phyloP scores from a whole-genome alignment of 2,113 vertebrate species.

The Dendropsophus ebraccatus region DNA sequence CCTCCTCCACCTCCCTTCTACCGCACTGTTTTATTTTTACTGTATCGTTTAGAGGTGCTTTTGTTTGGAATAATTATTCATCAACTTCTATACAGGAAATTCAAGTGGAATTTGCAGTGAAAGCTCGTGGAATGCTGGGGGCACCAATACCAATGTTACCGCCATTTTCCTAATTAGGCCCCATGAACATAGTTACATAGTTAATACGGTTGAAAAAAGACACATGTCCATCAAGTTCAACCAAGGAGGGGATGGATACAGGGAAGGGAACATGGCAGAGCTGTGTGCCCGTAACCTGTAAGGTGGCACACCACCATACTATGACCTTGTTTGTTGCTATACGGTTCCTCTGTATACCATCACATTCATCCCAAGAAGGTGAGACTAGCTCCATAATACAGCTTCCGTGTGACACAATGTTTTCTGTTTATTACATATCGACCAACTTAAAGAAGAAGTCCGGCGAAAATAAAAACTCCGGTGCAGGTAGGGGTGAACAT shows the following conservation, averaged over 20 bases:
- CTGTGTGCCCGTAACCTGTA: not conserved
- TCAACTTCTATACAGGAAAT: conserved; percentile 39
- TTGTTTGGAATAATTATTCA: conserved; percentile 47
- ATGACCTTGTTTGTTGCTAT: not conserved
- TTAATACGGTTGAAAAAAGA: too few relatives aligned
- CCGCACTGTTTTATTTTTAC: conserved; percentile 13
- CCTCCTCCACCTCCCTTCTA: not conserved
- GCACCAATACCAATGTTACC: not conserved
- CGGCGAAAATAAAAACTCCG: too few relatives aligned
- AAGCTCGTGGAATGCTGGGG: not conserved
- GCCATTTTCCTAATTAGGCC: not conserved
- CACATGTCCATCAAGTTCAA: too few relatives aligned
- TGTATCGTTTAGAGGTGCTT: conserved; percentile 32
- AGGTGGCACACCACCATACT: not conserved
- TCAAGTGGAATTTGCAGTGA: not conserved
- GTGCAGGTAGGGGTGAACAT: too few relatives aligned
- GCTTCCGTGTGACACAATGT: too few relatives aligned
- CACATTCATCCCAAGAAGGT: not conserved
- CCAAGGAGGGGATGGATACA: too few relatives aligned
- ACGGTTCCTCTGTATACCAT: not conserved
- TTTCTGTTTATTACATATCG: too few relatives aligned
- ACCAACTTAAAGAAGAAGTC: too few relatives aligned
- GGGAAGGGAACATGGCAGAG: not conserved
- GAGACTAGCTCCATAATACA: too few relatives aligned
- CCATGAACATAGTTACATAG: too few relatives aligned